Percentiles rank a stretch among this genome's conserved stretches.
phyloP scores from a whole-genome alignment of 2,113 vertebrate species.

The Sceloporus undulatus region DNA sequence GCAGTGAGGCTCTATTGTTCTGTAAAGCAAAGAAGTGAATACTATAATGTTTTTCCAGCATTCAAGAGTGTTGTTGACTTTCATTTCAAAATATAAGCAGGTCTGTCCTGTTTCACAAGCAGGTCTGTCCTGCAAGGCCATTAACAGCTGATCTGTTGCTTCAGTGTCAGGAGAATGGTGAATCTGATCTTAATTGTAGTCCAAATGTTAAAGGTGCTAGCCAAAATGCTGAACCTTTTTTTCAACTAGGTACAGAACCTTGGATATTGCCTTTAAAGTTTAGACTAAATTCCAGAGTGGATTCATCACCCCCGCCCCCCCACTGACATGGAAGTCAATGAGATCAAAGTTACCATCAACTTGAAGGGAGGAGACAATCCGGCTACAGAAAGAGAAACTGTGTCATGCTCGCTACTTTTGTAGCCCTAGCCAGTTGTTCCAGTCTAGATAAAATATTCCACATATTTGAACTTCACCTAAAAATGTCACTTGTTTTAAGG shows the following conservation, averaged over 20 bases:
- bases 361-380: neutral
- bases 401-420: conserved; percentile 18
- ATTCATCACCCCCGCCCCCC: too few species aligned
- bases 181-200: too few species aligned
- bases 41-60: neutral
- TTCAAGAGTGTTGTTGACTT: conserved; percentile 36
- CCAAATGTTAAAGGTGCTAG: too few species aligned
- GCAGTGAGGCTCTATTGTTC: conserved; percentile 92
- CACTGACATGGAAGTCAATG: neutral
- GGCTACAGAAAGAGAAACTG: neutral
- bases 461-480: conserved; percentile 29
- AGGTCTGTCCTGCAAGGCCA: conserved; percentile 31
- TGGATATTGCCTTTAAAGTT: too few species aligned
- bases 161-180: too few species aligned
- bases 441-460: conserved; percentile 9
- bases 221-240: too few species aligned
- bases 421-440: neutral
- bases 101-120: neutral
- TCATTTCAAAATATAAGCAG: conserved; percentile 42
- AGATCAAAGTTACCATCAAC: neutral
- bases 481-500: conserved; percentile 6
- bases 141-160: neutral
- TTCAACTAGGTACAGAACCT: too few species aligned
- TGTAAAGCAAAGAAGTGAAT: conserved; percentile 66
- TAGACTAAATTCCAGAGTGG: too few species aligned